A percentile compares a stretch with the other conserved stretches of the same genome.
Evolutionary conservation across 2,113 vertebrate genomes (phyloP).

Genomic region (Zapornia atra): DNA sequence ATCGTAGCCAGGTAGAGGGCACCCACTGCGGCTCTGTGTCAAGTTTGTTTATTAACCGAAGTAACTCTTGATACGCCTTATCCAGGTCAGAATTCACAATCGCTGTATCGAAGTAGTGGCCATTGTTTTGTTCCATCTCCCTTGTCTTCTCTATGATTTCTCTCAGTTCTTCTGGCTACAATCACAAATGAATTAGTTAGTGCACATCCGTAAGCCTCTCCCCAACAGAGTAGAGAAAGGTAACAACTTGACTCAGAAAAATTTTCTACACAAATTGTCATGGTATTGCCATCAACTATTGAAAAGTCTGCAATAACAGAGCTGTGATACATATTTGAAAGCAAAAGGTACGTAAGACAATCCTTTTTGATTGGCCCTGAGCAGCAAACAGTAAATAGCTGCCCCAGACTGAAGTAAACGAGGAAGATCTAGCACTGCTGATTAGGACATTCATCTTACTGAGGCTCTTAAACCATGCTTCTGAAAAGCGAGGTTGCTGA

Average conservation of each 20-base stretch:
- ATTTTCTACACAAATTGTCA: not conserved
- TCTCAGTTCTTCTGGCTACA: constrained; percentile 91
- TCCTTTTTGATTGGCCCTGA: not conserved
- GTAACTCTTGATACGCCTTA: constrained; percentile 88
- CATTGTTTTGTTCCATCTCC: constrained; percentile 94
- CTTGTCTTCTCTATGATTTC: constrained; percentile 93
- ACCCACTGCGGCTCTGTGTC: constrained; percentile 99
- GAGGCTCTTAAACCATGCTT: not conserved
- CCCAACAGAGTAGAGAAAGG: not conserved
- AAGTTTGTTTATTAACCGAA: constrained; percentile 89
- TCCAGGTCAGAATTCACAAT: constrained; percentile 91
- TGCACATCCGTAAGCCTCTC: not conserved
- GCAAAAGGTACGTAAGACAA: not conserved
- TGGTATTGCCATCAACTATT: not conserved
- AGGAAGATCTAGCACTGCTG: not conserved
- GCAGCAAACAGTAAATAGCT: not conserved
- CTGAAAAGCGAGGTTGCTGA: not conserved
- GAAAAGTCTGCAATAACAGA: not conserved
- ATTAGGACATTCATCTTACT: not conserved
- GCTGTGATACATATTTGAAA: not conserved
- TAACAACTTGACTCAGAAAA: not conserved
- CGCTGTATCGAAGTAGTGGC: constrained; percentile 91
- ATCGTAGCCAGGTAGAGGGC: constrained; percentile 91
- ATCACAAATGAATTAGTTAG: not conserved
- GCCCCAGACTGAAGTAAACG: not conserved